phyloP scores from a whole-genome alignment of 2,113 vertebrate genomes.

The Oncorhynchus masou region DNA sequence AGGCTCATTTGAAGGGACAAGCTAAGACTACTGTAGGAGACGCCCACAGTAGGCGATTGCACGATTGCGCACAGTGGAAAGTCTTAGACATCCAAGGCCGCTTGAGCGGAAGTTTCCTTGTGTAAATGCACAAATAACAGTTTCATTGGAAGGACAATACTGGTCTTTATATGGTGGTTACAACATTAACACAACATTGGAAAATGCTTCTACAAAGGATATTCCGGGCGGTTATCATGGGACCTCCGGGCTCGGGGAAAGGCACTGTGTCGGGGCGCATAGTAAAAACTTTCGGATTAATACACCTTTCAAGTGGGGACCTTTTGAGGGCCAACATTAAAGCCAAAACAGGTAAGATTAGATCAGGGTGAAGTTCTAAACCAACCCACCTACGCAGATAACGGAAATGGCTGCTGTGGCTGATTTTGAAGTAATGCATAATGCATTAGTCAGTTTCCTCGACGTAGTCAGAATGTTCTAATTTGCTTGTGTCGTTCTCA shows the following conservation, averaged over 20 bases:
- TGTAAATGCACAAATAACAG: slow-evolving; percentile 8
- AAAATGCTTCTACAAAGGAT: slow-evolving; percentile 71
- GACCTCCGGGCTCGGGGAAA: slow-evolving; percentile 91
- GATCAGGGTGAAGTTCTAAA: neutral
- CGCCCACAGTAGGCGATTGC: slow-evolving; percentile 29
- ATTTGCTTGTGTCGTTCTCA: neutral
- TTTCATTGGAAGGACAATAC: neutral
- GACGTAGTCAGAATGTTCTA: neutral
- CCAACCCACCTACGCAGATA: neutral
- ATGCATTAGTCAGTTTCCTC: neutral
- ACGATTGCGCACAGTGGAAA: slow-evolving; percentile 25
- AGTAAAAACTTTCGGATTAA: slow-evolving; percentile 80
- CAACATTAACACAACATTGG: neutral
- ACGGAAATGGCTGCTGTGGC: neutral
- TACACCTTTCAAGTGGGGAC: slow-evolving; percentile 92
- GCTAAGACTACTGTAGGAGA: slow-evolving; percentile 18
- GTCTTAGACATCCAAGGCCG: neutral
- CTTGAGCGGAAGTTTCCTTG: neutral
- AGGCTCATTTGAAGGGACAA: slow-evolving; percentile 14
- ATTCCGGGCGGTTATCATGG: slow-evolving; percentile 89
- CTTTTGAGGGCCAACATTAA: slow-evolving; percentile 86
- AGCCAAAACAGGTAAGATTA: slow-evolving; percentile 79
- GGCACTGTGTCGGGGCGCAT: slow-evolving; percentile 89
- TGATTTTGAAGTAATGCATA: neutral
- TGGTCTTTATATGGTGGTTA: neutral